Evolutionary conservation across 2,888 invertebrate species (phyloP).

Genomic region (Polydrusus pterygomalis): DNA sequence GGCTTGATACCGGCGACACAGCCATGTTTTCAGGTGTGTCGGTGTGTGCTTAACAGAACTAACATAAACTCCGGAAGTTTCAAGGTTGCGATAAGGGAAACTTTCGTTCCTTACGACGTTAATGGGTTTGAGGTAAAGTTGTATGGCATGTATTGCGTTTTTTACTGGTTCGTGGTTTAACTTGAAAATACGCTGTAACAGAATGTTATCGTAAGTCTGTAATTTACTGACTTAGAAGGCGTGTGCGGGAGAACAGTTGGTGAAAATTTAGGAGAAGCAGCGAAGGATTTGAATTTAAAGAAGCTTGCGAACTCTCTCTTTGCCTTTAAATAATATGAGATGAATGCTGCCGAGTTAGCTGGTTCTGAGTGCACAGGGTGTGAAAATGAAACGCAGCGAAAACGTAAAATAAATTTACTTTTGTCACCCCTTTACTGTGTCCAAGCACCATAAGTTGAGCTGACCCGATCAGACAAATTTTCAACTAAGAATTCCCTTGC

Average conservation of each 20-base stretch:
- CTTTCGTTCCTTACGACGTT: slow-evolving; percentile 8
- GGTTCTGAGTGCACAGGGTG: too few relatives aligned
- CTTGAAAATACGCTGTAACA: neutral
- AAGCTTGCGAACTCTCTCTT: neutral
- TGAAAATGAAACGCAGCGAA: too few relatives aligned
- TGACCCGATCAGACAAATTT: too few relatives aligned
- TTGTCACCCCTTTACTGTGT: too few relatives aligned
- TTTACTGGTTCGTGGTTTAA: slow-evolving; percentile 1
- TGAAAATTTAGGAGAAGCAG: neutral
- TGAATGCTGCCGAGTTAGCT: too few relatives aligned
- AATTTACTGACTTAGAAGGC: neutral
- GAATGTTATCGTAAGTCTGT: neutral
- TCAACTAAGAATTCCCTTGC: too few relatives aligned
- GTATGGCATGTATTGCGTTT: slow-evolving; percentile 8
- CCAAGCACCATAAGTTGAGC: too few relatives aligned
- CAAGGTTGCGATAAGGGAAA: slow-evolving; percentile 26
- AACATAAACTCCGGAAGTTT: slow-evolving; percentile 19
- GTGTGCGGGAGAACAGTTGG: neutral
- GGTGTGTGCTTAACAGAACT: neutral
- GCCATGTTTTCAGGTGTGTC: slow-evolving; percentile 10
- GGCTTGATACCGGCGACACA: slow-evolving; percentile 4
- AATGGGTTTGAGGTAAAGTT: slow-evolving; percentile 6
- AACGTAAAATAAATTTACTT: too few relatives aligned
- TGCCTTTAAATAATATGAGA: too few relatives aligned
- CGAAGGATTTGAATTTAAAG: neutral